A percentile compares a stretch with the other conserved stretches of the same genome.
Evolutionary conservation across 2,888 invertebrate species (phyloP).

Genomic region (Dynastes grantii): DNA sequence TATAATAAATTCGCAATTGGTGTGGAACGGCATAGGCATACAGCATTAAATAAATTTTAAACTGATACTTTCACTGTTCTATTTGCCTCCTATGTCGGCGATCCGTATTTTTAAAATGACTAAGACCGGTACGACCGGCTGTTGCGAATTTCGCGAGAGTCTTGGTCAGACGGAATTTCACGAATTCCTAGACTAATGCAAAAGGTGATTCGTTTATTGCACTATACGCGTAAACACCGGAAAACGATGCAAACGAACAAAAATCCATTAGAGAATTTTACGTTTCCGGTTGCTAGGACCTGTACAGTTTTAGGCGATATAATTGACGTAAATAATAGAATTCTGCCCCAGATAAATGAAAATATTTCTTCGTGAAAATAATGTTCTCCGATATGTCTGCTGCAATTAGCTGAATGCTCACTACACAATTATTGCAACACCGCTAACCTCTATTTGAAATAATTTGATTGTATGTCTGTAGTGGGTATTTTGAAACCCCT

Average conservation of each 20-base stretch:
- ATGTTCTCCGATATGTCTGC: too few species aligned
- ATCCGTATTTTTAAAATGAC: constrained; percentile 14
- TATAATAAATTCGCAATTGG: not conserved
- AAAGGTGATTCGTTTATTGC: not conserved
- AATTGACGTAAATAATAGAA: too few species aligned
- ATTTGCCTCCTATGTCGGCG: not conserved
- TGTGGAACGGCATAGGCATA: not conserved
- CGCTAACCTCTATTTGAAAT: too few species aligned
- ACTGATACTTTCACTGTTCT: constrained; percentile 18
- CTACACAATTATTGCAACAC: too few species aligned
- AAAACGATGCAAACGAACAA: constrained; percentile 13
- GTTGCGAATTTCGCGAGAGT: not conserved
- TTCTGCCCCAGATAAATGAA: too few species aligned
- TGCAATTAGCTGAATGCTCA: too few species aligned
- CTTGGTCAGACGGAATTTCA: not conserved
- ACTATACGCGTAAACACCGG: not conserved
- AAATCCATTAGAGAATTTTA: not conserved
- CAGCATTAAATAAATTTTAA: not conserved
- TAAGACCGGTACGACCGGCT: not conserved
- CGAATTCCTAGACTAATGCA: constrained; percentile 8
- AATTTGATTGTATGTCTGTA: too few species aligned
- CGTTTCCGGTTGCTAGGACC: constrained; percentile 10
- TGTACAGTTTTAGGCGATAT: too few species aligned
- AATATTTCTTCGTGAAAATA: too few species aligned
- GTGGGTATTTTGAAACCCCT: too few species aligned